Conservation (phyloP, 2,888 invertebrate species). For the Volucella inanis region DNA sequence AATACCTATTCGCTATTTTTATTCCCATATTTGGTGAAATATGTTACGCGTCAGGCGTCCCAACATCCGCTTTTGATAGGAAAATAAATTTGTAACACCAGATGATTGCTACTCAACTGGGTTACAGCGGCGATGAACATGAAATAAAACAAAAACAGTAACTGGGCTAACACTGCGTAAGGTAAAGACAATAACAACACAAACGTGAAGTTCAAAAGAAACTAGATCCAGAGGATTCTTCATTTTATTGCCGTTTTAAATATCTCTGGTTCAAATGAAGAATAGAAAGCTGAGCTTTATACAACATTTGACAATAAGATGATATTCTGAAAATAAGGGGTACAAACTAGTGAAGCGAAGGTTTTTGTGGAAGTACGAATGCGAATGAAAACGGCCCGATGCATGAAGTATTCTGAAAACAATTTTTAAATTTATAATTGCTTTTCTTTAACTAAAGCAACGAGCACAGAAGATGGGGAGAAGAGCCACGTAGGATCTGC, state of each 20-base stretch:
- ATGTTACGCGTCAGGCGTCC: slow-evolving; percentile 40
- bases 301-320: slow-evolving; percentile 35
- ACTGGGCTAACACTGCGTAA: slow-evolving; percentile 11
- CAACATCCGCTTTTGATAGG: background rate
- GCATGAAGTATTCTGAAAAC: slow-evolving; percentile 66
- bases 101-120: background rate
- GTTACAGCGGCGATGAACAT: slow-evolving; percentile 13
- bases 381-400: slow-evolving; percentile 22
- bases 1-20: slow-evolving; percentile 42
- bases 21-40: slow-evolving; percentile 35
- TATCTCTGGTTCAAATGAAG: background rate
- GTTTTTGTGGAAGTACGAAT: background rate
- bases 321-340: slow-evolving; percentile 1
- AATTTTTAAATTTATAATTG: slow-evolving; percentile 71
- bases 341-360: background rate
- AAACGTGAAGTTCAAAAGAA: background rate
- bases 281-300: background rate
- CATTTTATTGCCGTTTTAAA: background rate
- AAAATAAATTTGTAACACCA: background rate
- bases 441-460: slow-evolving; percentile 64
- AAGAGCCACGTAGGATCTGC: background rate
- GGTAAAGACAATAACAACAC: background rate
- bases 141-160: slow-evolving; percentile 31
- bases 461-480: slow-evolving; percentile 12
- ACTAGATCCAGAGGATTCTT: background rate